phyloP scores from a whole-genome alignment of 2,888 invertebrate genomes.

The Dioctria linearis region DNA sequence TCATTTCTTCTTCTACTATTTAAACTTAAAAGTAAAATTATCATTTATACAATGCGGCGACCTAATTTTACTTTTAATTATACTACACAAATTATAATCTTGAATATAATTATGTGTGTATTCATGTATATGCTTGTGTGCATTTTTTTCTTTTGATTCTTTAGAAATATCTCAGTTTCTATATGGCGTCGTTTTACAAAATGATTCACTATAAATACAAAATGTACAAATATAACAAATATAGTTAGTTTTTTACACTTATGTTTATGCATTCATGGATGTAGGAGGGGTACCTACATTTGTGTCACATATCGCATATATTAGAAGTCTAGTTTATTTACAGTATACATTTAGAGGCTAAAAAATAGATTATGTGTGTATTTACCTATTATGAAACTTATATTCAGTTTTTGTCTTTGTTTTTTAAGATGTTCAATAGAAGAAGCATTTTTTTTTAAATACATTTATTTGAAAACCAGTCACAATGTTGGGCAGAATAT shows the following conservation, averaged over 20 bases:
- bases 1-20: conserved; percentile 13
- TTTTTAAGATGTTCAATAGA: neutral
- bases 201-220: conserved; percentile 42
- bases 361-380: conserved; percentile 28
- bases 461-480: conserved; percentile 30
- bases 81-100: conserved; percentile 15
- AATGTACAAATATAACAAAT: conserved; percentile 50
- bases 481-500: conserved; percentile 39
- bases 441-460: conserved; percentile 25
- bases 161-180: neutral
- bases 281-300: neutral
- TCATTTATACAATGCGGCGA: neutral
- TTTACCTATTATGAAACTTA: conserved; percentile 2
- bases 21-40: conserved; percentile 24
- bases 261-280: conserved; percentile 25
- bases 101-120: too few relatives aligned
- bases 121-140: neutral
- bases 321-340: conserved; percentile 40
- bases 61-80: neutral
- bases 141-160: neutral
- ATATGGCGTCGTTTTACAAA: conserved; percentile 4
- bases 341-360: conserved; percentile 29
- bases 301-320: too few relatives aligned
- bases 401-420: too few relatives aligned
- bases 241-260: conserved; percentile 22